A percentile compares a stretch with the other conserved stretches of the same genome.
These are phyloP conservation scores for Drosophila nigrodunni DNA, from an alignment of 1,140 invertebrate species.

Conservation along the genomic window DNA sequence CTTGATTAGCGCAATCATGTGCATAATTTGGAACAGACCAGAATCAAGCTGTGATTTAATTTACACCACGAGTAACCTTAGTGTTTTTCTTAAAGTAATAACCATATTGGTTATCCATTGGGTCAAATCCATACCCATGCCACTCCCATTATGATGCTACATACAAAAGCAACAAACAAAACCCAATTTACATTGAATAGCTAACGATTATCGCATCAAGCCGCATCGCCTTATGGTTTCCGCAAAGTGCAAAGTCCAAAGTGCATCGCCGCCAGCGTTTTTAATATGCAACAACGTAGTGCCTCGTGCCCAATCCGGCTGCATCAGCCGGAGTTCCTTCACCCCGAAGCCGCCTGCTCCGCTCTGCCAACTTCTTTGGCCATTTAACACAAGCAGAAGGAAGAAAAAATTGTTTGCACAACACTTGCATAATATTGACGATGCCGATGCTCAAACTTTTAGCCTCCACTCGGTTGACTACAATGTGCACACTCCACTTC, in stretches of 20 bases:
- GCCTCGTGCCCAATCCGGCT: conserved; percentile 33
- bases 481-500: conserved; percentile 8
- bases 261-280: conserved; percentile 45
- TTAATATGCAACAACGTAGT: conserved; percentile 57
- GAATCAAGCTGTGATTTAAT: conserved; percentile 32
- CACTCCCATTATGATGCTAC: conserved; percentile 39
- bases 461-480: conserved; percentile 12
- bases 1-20: conserved; percentile 53
- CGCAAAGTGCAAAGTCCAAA: conserved; percentile 36
- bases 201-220: conserved; percentile 57
- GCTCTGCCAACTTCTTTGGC: conserved; percentile 19
- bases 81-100: conserved; percentile 31
- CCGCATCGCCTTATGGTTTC: conserved; percentile 43
- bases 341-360: background rate
- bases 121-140: conserved; percentile 7
- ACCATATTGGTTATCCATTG: conserved; percentile 42
- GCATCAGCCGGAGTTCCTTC: conserved; percentile 8
- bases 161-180: conserved; percentile 53
- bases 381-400: conserved; percentile 42
- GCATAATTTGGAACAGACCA: conserved; percentile 35
- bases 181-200: conserved; percentile 73
- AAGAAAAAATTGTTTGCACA: conserved; percentile 57
- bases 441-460: conserved; percentile 43
- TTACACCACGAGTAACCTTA: conserved; percentile 1
- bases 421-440: conserved; percentile 54